A percentile compares a stretch with the other conserved stretches of the same genome.
Conservation (phyloP, 2,113 vertebrate genomes). For the Sebastes fasciatus region DNA sequence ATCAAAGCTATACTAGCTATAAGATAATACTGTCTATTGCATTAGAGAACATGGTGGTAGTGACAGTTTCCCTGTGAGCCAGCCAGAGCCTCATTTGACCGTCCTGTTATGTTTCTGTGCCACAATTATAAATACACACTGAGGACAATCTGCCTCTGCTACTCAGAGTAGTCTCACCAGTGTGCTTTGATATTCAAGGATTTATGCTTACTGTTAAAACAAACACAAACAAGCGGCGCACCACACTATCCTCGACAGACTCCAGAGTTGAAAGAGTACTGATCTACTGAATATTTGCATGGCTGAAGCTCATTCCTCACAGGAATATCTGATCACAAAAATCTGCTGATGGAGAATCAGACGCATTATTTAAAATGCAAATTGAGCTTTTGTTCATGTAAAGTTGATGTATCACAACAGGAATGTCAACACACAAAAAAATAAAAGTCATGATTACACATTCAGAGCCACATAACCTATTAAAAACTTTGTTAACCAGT, state of each 20-base stretch:
- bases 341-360: slow-evolving; percentile 46
- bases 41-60: slow-evolving; percentile 23
- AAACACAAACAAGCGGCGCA: slow-evolving; percentile 47
- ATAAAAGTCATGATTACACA: not conserved
- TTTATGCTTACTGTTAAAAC: slow-evolving; percentile 43
- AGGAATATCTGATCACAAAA: slow-evolving; percentile 58
- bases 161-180: slow-evolving; percentile 48
- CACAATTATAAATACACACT: slow-evolving; percentile 62
- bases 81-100: slow-evolving; percentile 39
- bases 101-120: slow-evolving; percentile 60
- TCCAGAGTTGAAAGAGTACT: slow-evolving; percentile 49
- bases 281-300: slow-evolving; percentile 56
- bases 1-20: not conserved
- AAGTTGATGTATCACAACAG: slow-evolving; percentile 5
- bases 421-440: slow-evolving; percentile 1
- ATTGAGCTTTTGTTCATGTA: slow-evolving; percentile 24
- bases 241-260: slow-evolving; percentile 47
- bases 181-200: slow-evolving; percentile 63
- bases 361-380: slow-evolving; percentile 39
- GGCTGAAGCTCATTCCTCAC: slow-evolving; percentile 44
- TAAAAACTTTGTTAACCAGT: not conserved
- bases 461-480: not conserved
- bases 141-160: slow-evolving; percentile 59
- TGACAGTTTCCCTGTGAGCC: slow-evolving; percentile 35
- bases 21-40: not conserved